A percentile compares a stretch with the other conserved stretches of the same genome.
Evolutionary conservation across 2,113 vertebrate species (phyloP).

Genomic region (Isurus oxyrinchus): DNA sequence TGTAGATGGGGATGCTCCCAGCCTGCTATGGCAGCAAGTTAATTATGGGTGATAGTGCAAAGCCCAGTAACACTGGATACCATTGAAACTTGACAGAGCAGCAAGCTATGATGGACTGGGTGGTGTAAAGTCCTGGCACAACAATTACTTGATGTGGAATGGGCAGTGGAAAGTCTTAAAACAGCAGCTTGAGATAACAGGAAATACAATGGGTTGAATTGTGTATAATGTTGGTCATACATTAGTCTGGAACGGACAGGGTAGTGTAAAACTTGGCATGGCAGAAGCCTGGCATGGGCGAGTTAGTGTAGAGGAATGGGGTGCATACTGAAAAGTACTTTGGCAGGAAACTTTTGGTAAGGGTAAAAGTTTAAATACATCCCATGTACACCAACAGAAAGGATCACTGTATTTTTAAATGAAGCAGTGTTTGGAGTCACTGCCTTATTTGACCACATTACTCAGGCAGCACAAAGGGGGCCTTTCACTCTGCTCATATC

Average conservation of each 20-base stretch:
- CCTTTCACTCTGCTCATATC: neutral
- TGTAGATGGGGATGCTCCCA: neutral
- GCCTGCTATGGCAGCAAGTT: neutral
- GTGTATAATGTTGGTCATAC: neutral
- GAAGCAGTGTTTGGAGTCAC: neutral
- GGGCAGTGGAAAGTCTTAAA: neutral
- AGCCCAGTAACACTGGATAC: neutral
- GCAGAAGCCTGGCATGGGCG: neutral
- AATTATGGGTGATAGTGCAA: neutral
- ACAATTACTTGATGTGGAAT: neutral
- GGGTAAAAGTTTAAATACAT: neutral
- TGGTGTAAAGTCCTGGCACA: neutral
- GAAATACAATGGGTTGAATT: neutral
- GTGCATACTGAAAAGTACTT: neutral
- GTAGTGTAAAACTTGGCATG: neutral
- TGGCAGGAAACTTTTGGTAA: neutral
- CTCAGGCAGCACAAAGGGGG: neutral
- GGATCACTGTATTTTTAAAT: neutral
- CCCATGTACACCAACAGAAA: neutral
- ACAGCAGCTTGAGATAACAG: neutral
- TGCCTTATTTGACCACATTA: neutral
- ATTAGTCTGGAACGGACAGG: neutral
- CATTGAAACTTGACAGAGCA: neutral
- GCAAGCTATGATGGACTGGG: neutral
- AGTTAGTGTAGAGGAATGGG: neutral